These are phyloP conservation scores for Mesopsocus fuscifrons DNA, from an alignment of 2,888 invertebrate species.

Conservation along the genomic window DNA sequence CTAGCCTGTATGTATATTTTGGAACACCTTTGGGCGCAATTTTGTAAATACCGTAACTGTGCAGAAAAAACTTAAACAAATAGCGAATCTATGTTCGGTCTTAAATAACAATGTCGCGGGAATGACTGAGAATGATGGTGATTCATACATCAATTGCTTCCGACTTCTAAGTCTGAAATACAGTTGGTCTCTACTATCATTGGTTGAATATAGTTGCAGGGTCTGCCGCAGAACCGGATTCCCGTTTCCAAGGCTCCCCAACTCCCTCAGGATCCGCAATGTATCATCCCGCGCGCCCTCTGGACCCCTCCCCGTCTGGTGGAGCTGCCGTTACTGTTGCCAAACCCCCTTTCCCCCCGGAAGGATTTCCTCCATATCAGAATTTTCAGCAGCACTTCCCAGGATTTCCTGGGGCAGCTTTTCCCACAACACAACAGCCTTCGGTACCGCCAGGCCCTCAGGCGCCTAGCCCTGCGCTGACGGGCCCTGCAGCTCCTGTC, in stretches of 20 bases:
- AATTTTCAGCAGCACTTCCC: conserved; percentile 22
- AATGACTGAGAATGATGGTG: no score
- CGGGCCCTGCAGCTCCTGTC: conserved; percentile 18
- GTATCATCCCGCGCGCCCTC: conserved; percentile 24
- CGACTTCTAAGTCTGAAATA: no score
- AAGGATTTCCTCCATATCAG: conserved; percentile 16
- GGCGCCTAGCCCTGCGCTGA: conserved; percentile 16
- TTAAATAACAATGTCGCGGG: no score
- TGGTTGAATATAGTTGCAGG: no score
- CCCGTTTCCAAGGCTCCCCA: no score
- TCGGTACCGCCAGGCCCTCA: conserved; percentile 18
- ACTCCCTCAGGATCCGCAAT: no score
- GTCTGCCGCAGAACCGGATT: no score
- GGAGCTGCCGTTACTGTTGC: conserved; percentile 27
- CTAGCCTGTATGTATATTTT: conserved; percentile 20
- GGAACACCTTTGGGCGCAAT: conserved; percentile 18
- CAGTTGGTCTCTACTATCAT: no score
- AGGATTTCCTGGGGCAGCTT: conserved; percentile 22
- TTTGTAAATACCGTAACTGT: no score
- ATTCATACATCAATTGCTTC: no score
- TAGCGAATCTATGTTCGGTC: no score
- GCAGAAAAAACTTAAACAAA: no score
- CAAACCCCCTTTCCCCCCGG: conserved; percentile 16
- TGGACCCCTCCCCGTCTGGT: conserved; percentile 34
- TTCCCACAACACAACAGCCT: conserved; percentile 19